A percentile compares a stretch with the other conserved stretches of the same genome.
Evolutionary conservation across 1,140 invertebrate genomes (phyloP).

Genomic region (Pseudoatta argentina): DNA sequence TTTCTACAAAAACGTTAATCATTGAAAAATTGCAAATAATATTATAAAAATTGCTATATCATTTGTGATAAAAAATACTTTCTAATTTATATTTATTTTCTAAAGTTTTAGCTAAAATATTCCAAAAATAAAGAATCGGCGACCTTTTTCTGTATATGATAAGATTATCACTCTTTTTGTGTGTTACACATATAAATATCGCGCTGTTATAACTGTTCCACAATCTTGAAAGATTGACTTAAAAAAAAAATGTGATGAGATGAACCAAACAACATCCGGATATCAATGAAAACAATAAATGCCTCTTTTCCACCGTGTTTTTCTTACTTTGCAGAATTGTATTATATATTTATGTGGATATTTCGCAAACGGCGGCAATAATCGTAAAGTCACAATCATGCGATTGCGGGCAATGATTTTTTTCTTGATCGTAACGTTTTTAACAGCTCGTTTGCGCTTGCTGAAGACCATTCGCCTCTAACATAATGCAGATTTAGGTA

Average conservation of each 20-base stretch:
- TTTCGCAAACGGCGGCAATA: constrained; percentile 44
- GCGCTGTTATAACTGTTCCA: neutral
- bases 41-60: too few species aligned
- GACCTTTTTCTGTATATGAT: too few species aligned
- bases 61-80: too few species aligned
- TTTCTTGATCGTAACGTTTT: constrained; percentile 35
- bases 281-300: constrained; percentile 18
- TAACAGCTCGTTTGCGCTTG: constrained; percentile 49
- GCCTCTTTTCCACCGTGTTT: constrained; percentile 2
- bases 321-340: neutral
- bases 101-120: too few species aligned
- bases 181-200: neutral
- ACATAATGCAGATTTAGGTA: constrained; percentile 59
- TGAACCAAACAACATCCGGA: neutral
- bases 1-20: too few species aligned
- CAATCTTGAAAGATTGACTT: neutral
- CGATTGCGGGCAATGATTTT: constrained; percentile 31
- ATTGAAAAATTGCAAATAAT: too few species aligned
- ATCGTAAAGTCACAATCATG: constrained; percentile 51
- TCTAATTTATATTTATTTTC: too few species aligned
- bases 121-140: too few species aligned
- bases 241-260: too few species aligned
- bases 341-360: constrained; percentile 37
- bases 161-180: neutral
- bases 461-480: constrained; percentile 27